Conservation (phyloP, 2,797 vertebrate species). For the Peromyscus eremicus region DNA sequence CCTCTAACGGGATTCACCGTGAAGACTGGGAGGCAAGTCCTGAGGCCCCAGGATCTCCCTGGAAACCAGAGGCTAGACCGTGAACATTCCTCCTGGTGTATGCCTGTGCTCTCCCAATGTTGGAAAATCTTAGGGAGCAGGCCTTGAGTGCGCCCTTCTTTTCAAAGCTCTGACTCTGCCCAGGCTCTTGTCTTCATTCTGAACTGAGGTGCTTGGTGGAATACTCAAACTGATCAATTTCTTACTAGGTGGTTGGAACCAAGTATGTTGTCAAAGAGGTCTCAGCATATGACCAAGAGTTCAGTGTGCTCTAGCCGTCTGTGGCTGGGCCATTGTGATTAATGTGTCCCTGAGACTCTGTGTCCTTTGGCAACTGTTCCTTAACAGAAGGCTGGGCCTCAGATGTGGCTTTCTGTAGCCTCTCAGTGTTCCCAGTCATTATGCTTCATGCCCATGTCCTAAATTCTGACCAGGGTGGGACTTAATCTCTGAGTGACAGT, state of each 20-base stretch:
- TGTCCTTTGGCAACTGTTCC: no score
- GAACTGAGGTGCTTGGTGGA: not conserved
- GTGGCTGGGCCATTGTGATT: not conserved
- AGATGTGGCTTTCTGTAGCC: not conserved
- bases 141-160: not conserved
- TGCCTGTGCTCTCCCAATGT: not conserved
- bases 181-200: not conserved
- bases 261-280: not conserved
- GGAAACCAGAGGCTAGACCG: not conserved
- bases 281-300: not conserved
- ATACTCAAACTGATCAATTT: not conserved
- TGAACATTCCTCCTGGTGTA: not conserved
- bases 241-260: not conserved
- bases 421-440: rapidly evolving
- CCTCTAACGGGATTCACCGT: not conserved
- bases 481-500: not conserved
- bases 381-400: not conserved
- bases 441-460: not conserved
- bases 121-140: not conserved
- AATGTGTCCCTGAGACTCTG: not conserved
- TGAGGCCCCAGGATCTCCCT: not conserved
- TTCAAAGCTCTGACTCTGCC: not conserved
- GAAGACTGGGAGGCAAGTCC: not conserved
- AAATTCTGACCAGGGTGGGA: not conserved
- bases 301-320: not conserved